phyloP scores from a whole-genome alignment of 2,888 invertebrate species.

The Cancer borealis region DNA sequence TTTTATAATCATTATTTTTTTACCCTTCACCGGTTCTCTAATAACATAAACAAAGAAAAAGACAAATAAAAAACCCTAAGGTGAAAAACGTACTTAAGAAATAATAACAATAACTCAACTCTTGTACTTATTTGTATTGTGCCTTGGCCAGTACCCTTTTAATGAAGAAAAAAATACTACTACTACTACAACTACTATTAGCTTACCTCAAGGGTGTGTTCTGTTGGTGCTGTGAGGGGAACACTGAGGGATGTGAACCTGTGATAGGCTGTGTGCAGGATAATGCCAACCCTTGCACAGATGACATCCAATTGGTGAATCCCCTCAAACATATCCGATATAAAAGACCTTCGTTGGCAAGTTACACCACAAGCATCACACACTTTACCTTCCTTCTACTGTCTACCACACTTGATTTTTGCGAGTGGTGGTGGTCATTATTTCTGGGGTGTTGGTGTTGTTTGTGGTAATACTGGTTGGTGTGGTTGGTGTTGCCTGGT shows the following conservation, averaged over 20 bases:
- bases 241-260: conserved; percentile 45
- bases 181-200: not conserved
- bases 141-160: too few relatives aligned
- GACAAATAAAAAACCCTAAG: too few relatives aligned
- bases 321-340: conserved; percentile 46
- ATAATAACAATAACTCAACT: too few relatives aligned
- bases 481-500: not conserved
- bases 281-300: conserved; percentile 4
- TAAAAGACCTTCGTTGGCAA: not conserved
- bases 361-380: conserved; percentile 40
- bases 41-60: not conserved
- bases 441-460: not conserved
- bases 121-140: too few relatives aligned
- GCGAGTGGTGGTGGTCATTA: not conserved
- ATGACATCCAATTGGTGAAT: conserved; percentile 25
- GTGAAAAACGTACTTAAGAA: too few relatives aligned
- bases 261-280: not conserved
- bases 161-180: too few relatives aligned
- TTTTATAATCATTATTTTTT: too few relatives aligned
- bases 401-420: not conserved
- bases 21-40: too few relatives aligned
- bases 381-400: not conserved
- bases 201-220: conserved; percentile 40
- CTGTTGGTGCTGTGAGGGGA: not conserved
- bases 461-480: not conserved